Conservation (phyloP, 2,113 vertebrate species). For the Anguilla japonica region DNA sequence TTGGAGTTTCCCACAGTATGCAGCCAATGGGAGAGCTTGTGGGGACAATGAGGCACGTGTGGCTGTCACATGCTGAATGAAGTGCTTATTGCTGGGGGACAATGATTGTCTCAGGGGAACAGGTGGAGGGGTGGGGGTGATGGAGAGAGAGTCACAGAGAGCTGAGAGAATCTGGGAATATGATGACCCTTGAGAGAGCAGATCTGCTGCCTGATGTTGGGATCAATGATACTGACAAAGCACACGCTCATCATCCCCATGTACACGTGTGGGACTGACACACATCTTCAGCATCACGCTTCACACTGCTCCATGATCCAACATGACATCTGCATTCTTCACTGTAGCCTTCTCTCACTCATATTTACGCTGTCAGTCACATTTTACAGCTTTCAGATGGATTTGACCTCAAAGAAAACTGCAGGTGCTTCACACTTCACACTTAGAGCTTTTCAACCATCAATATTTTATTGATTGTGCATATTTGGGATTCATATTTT, state of each 20-base stretch:
- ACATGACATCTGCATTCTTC: neutral
- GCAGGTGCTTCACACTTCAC: neutral
- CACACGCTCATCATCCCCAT: neutral
- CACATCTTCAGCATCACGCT: neutral
- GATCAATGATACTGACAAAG: neutral
- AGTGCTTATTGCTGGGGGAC: constrained; percentile 66
- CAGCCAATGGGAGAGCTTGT: constrained; percentile 61
- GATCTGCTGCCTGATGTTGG: constrained; percentile 9
- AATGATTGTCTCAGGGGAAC: constrained; percentile 62
- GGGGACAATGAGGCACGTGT: constrained; percentile 64
- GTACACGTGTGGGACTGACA: constrained; percentile 20
- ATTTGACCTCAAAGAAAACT: neutral
- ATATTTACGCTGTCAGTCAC: neutral
- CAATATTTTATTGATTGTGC: neutral
- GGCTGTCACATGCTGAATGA: constrained; percentile 73
- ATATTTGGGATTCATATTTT: neutral
- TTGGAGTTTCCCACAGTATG: constrained; percentile 24
- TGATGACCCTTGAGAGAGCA: neutral
- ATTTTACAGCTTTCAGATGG: neutral
- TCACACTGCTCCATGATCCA: neutral
- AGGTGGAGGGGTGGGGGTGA: constrained; percentile 51
- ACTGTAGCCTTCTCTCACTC: neutral
- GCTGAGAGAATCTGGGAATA: neutral
- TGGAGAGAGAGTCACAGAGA: neutral
- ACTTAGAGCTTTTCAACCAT: neutral